Percentiles rank a stretch among this genome's conserved stretches.
Evolutionary conservation across 2,888 invertebrate genomes (phyloP).

Genomic region (Ptychoptera contaminata): DNA sequence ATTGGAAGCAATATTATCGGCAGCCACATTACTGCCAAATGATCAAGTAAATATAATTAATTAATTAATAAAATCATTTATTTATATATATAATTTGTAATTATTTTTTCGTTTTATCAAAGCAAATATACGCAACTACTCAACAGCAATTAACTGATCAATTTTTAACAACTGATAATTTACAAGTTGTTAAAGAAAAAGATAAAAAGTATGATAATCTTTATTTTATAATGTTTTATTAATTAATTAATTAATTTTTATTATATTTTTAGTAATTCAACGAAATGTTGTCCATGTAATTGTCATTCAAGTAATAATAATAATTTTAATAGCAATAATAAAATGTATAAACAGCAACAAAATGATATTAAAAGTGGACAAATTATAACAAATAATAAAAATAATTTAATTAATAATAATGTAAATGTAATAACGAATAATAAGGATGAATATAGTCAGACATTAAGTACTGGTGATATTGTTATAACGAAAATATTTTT

Average conservation of each 20-base stretch:
- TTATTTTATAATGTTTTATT: not conserved
- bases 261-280: slow-evolving; percentile 14
- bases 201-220: slow-evolving; percentile 22
- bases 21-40: slow-evolving; percentile 54
- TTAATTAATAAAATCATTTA: no score
- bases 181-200: slow-evolving; percentile 28
- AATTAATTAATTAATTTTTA: not conserved
- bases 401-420: not conserved
- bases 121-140: not conserved
- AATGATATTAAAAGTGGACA: not conserved
- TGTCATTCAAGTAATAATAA: slow-evolving; percentile 9
- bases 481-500: slow-evolving; percentile 72
- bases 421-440: not conserved
- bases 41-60: slow-evolving; percentile 28
- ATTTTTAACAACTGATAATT: slow-evolving; percentile 26
- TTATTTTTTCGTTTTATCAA: no score
- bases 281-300: slow-evolving; percentile 26
- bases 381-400: not conserved
- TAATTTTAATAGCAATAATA: not conserved
- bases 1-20: slow-evolving; percentile 69
- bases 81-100: no score
- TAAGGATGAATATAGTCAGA: slow-evolving; percentile 55
- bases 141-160: slow-evolving; percentile 15
- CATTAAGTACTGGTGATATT: slow-evolving; percentile 81
- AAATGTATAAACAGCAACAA: not conserved